Conservation (phyloP, 2,797 vertebrate genomes). For the Chiroxiphia lanceolata region DNA sequence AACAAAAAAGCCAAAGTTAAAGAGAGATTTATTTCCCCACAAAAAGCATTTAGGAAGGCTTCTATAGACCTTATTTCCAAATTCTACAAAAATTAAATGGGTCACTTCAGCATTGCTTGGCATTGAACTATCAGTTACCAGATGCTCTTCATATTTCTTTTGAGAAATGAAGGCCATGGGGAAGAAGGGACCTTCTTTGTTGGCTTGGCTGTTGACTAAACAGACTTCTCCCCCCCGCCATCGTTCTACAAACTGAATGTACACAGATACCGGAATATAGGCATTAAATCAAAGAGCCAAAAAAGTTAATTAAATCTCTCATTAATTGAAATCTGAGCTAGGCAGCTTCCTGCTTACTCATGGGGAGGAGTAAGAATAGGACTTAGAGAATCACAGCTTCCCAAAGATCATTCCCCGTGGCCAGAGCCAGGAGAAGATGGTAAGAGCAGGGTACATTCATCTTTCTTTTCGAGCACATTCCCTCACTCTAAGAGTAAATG, state of each 20-base stretch:
- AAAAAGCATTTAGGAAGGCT: not conserved
- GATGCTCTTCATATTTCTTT: not conserved
- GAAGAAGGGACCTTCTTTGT: not conserved
- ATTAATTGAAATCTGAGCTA: not conserved
- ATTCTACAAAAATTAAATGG: not conserved
- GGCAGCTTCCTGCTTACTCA: not conserved
- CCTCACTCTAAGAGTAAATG: not conserved
- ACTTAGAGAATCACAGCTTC: not conserved
- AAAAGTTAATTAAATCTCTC: not conserved
- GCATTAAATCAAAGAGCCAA: not conserved
- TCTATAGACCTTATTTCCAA: not conserved
- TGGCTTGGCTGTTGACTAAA: not conserved
- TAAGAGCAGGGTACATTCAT: not conserved
- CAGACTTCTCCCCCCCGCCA: rapidly evolving
- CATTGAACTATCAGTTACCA: not conserved
- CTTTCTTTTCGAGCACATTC: not conserved
- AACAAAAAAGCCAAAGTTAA: not conserved
- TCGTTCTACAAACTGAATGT: not conserved
- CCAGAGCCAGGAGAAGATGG: not conserved
- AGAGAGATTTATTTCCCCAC: not conserved
- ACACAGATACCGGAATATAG: not conserved
- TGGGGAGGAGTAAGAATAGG: not conserved
- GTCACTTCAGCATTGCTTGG: not conserved
- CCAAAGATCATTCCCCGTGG: not conserved
- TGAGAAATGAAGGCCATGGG: not conserved